phyloP scores from a whole-genome alignment of 2,888 invertebrate species.

The Ophioninae sp. region DNA sequence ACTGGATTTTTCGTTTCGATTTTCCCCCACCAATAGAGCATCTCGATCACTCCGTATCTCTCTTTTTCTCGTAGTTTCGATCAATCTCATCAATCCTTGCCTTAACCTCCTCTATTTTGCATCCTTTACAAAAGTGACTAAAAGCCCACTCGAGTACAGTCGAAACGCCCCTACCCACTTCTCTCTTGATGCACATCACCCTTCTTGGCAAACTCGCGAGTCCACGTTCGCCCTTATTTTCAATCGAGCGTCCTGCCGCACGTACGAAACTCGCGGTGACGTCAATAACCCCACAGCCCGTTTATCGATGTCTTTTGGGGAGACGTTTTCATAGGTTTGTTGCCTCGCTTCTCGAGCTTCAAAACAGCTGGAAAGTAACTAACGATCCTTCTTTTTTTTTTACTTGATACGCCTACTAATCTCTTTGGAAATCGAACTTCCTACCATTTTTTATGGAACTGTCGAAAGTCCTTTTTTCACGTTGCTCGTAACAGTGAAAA shows the following conservation, averaged over 20 bases:
- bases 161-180: conserved; percentile 9
- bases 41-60: background rate
- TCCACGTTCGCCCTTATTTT: conserved; percentile 56
- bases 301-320: conserved; percentile 70
- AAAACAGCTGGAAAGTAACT: conserved; percentile 71
- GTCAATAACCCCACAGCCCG: conserved; percentile 24
- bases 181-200: conserved; percentile 21
- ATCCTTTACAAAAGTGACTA: conserved; percentile 21
- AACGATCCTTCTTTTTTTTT: conserved; percentile 62
- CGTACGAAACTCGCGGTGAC: background rate
- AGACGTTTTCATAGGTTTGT: conserved; percentile 61
- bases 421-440: conserved; percentile 5
- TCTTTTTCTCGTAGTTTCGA: background rate
- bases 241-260: conserved; percentile 39
- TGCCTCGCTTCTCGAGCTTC: conserved; percentile 63
- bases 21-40: background rate
- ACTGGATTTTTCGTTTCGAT: conserved; percentile 33
- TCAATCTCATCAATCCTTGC: conserved; percentile 22
- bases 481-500: conserved; percentile 68
- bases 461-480: no score
- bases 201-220: conserved; percentile 47
- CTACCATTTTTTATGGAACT: no score
- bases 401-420: conserved; percentile 35
- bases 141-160: conserved; percentile 4
- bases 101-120: background rate